Evolutionary conservation across 2,888 invertebrate genomes (phyloP).

Genomic region (Limulus polyphemus): DNA sequence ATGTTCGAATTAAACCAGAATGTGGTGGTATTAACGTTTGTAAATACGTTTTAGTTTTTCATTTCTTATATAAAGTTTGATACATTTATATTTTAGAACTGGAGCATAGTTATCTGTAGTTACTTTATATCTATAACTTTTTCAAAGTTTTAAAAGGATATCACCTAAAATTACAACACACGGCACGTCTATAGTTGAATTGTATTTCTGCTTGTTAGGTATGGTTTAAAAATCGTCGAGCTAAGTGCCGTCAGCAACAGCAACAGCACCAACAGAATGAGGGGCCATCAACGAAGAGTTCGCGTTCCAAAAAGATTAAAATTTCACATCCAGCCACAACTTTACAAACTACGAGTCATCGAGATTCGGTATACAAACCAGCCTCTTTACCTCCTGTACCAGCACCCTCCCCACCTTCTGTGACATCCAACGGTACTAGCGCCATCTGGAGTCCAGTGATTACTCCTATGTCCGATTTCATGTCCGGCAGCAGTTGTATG

Average conservation of each 20-base stretch:
- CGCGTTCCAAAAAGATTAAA: slow-evolving; percentile 14
- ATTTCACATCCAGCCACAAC: slow-evolving; percentile 27
- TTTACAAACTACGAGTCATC: slow-evolving; percentile 24
- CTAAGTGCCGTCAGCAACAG: slow-evolving; percentile 42
- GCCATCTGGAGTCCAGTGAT: slow-evolving; percentile 51
- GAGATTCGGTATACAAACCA: too few relatives aligned
- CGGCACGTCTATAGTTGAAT: too few relatives aligned
- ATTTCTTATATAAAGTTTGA: too few relatives aligned
- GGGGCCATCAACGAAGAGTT: slow-evolving; percentile 9
- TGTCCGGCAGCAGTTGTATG: slow-evolving; percentile 23
- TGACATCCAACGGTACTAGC: slow-evolving; percentile 14
- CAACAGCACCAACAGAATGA: slow-evolving; percentile 14
- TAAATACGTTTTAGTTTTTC: too few relatives aligned
- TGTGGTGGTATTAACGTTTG: too few relatives aligned
- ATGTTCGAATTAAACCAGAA: too few relatives aligned
- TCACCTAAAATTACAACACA: too few relatives aligned
- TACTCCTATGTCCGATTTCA: slow-evolving; percentile 26
- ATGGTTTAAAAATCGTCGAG: slow-evolving; percentile 47
- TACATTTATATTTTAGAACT: too few relatives aligned
- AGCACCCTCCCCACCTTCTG: slow-evolving; percentile 8
- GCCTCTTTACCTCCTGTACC: slow-evolving; percentile 2
- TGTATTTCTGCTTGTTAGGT: slow-evolving; percentile 34
- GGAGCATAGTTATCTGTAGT: too few relatives aligned
- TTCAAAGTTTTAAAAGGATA: too few relatives aligned
- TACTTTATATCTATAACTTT: too few relatives aligned